These are phyloP conservation scores for Brachylomia viminalis DNA, from an alignment of 2,888 invertebrate species.

Conservation along the genomic window DNA sequence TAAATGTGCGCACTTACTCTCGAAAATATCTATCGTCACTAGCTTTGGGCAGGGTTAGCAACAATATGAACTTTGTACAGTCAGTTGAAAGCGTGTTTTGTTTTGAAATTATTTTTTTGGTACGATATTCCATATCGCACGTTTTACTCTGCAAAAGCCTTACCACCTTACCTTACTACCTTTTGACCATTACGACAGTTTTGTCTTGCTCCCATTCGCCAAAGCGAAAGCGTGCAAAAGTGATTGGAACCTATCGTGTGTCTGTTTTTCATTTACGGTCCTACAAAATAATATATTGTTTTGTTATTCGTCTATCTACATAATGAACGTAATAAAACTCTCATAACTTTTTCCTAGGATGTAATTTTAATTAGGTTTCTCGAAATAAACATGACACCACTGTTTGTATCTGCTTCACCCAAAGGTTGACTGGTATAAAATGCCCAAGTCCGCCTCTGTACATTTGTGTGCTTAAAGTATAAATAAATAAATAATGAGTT, in stretches of 20 bases:
- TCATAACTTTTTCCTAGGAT: background rate
- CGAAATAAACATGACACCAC: conserved; percentile 9
- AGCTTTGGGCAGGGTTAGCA: conserved; percentile 43
- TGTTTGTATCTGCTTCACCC: too few species aligned
- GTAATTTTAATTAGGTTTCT: conserved; percentile 8
- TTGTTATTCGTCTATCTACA: too few species aligned
- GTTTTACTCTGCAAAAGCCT: too few species aligned
- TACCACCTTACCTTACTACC: too few species aligned
- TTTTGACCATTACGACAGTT: too few species aligned
- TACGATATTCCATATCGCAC: too few species aligned
- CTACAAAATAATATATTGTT: background rate
- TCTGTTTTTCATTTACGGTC: background rate
- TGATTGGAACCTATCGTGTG: too few species aligned
- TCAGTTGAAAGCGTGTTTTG: background rate
- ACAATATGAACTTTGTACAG: conserved; percentile 13
- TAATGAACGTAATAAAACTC: background rate
- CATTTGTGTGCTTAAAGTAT: too few species aligned
- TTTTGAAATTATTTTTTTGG: background rate
- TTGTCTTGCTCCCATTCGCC: too few species aligned
- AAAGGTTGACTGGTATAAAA: too few species aligned
- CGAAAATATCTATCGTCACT: conserved; percentile 41
- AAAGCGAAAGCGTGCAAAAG: too few species aligned
- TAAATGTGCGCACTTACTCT: conserved; percentile 59
- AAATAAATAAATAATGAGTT: conserved; percentile 35
- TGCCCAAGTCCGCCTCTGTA: too few species aligned